Percentiles rank a stretch among this genome's conserved stretches.
Evolutionary conservation across 2,113 vertebrate genomes (phyloP).

Genomic region (Ptychochromis oligacanthus): DNA sequence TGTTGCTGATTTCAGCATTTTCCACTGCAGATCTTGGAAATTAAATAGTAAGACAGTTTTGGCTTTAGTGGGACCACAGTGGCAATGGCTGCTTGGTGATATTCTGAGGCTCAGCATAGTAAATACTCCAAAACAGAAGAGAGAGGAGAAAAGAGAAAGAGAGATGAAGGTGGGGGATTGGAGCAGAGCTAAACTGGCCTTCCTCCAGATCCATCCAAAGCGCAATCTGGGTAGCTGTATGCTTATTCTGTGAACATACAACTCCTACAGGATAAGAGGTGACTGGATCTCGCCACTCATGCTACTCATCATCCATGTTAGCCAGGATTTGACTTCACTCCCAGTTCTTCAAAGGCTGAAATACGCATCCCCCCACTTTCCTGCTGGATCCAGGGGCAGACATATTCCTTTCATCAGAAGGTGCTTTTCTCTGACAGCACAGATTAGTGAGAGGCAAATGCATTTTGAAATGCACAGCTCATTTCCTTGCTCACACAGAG

Average conservation of each 20-base stretch:
- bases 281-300: constrained; percentile 43
- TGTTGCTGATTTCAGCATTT: neutral
- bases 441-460: constrained; percentile 67
- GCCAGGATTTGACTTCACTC: constrained; percentile 60
- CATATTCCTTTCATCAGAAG: constrained; percentile 70
- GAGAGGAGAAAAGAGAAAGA: constrained; percentile 21
- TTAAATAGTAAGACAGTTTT: constrained; percentile 15
- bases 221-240: constrained; percentile 37
- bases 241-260: constrained; percentile 41
- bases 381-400: constrained; percentile 56
- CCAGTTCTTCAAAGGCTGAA: constrained; percentile 65
- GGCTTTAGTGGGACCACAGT: constrained; percentile 28
- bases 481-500: constrained; percentile 52
- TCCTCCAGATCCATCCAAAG: constrained; percentile 44
- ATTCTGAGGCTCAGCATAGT: constrained; percentile 17
- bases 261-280: constrained; percentile 53
- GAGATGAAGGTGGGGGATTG: constrained; percentile 21
- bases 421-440: constrained; percentile 70
- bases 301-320: constrained; percentile 34
- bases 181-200: constrained; percentile 38
- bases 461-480: constrained; percentile 53
- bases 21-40: constrained; percentile 10
- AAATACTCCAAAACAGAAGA: constrained; percentile 25
- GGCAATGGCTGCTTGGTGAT: constrained; percentile 15
- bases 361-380: neutral